A percentile compares a stretch with the other conserved stretches of the same genome.
phyloP scores from a whole-genome alignment of 2,888 invertebrate genomes.

The Cetonia aurata region DNA sequence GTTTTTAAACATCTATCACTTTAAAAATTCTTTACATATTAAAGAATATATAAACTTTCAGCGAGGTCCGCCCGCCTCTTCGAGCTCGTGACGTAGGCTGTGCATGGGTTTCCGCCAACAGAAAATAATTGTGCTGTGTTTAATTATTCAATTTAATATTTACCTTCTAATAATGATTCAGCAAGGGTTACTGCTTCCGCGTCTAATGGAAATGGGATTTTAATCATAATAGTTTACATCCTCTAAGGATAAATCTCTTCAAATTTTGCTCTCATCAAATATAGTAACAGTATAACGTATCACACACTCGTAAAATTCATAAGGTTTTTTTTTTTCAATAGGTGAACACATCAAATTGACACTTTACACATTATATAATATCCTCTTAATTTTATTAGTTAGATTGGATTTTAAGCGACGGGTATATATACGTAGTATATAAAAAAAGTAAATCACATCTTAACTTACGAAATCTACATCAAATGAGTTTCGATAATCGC shows the following conservation, averaged over 20 bases:
- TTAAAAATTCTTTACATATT: too few species aligned
- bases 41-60: too few species aligned
- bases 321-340: conserved; percentile 51
- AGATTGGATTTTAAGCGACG: conserved; percentile 36
- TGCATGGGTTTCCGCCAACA: too few species aligned
- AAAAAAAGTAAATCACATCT: conserved; percentile 43
- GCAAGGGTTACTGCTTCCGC: not conserved
- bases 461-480: conserved; percentile 28
- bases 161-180: not conserved
- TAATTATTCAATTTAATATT: too few species aligned
- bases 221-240: not conserved
- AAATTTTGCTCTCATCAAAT: conserved; percentile 3
- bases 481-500: conserved; percentile 61
- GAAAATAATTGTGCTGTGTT: too few species aligned
- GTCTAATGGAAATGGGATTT: not conserved
- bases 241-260: not conserved
- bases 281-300: conserved; percentile 37
- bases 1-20: too few species aligned
- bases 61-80: too few species aligned
- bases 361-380: conserved; percentile 51
- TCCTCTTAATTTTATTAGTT: conserved; percentile 18
- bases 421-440: conserved; percentile 22
- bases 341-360: conserved; percentile 66
- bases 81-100: too few species aligned
- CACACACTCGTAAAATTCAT: conserved; percentile 49